Base-by-base conservation (phyloP, 1,140 invertebrate genomes). In the Drosophila bocqueti region DNA sequence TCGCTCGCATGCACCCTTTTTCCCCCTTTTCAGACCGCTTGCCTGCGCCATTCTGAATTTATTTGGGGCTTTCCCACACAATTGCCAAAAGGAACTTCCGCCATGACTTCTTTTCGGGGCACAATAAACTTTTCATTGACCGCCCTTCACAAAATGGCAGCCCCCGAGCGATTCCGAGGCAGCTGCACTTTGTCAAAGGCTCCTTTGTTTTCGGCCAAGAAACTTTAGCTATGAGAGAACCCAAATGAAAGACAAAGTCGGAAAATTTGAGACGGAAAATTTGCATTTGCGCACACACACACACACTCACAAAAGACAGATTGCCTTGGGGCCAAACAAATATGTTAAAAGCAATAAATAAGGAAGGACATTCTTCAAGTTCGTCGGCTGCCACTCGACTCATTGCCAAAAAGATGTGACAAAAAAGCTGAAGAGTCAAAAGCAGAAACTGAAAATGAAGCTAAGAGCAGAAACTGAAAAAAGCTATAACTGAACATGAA, bases 251-350 rank as follows among this genome's bases (percentile, higher is more conserved):
- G 62, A 52, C 74, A 76, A 86, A 82, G 76, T 65, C 57, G 45
- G 38, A 55, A 79, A 86, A 77, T 79, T 82, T 73, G 60, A 64
- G 74, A 60, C 59, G 54, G 18, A 76, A 72, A 87, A 74, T 79
- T 87, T 83, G 72, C 64, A 80, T 87, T 80, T 67, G 61, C 18
- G 4, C 40, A 46, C 60, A 74, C n/a, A 34, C 46, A 29, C 29
- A 54, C 59, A 55, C 18, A n/a, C 29, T 34, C 65, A 71, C 34
- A 65, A 60, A 72, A 72, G 42, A 79, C 72, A 71, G 47, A 68
- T 68, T 47, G 80, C 80, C 57, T 57, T 18, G 40, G 43, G 76
- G 52, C 45, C 47, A 62, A 77, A 77, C 64, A 80, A 83, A 85
- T 85, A 79, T 71, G 55, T 55, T 61, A 68, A 82, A 67, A 63